Conservation (phyloP, 2,113 vertebrate species). For the Gambusia affinis region DNA sequence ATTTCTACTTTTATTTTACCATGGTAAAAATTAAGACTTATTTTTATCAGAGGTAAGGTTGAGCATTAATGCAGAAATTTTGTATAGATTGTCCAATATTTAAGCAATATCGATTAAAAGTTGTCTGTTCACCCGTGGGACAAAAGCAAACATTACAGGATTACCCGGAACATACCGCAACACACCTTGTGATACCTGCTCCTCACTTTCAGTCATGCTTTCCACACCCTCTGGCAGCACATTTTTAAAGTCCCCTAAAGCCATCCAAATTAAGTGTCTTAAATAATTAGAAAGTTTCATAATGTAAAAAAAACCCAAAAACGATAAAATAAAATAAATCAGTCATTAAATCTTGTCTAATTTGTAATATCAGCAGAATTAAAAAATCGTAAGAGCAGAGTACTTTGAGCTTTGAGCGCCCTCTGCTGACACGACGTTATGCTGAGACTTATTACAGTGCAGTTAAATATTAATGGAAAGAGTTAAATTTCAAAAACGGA, state of each 20-base stretch:
- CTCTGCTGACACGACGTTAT: constrained; percentile 39
- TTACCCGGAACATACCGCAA: neutral
- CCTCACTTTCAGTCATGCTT: too few relatives aligned
- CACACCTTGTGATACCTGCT: neutral
- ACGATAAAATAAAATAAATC: too few relatives aligned
- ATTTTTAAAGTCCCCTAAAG: neutral
- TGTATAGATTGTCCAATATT: too few relatives aligned
- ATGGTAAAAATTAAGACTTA: too few relatives aligned
- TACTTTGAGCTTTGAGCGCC: constrained; percentile 30
- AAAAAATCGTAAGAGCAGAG: neutral
- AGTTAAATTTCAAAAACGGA: constrained; percentile 2
- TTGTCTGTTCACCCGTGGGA: too few relatives aligned
- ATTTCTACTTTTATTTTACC: too few relatives aligned
- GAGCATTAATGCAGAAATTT: too few relatives aligned
- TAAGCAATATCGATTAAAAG: too few relatives aligned
- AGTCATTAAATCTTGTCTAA: neutral
- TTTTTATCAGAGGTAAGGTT: too few relatives aligned
- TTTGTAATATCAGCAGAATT: neutral
- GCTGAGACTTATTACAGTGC: neutral
- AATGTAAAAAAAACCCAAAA: neutral
- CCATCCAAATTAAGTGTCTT: neutral
- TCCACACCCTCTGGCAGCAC: neutral
- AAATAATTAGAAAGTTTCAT: neutral
- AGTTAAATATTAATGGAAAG: neutral
- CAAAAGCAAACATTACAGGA: neutral